Evolutionary conservation across 2,113 vertebrate species (phyloP).

Genomic region (Lichenostomus cassidix): DNA sequence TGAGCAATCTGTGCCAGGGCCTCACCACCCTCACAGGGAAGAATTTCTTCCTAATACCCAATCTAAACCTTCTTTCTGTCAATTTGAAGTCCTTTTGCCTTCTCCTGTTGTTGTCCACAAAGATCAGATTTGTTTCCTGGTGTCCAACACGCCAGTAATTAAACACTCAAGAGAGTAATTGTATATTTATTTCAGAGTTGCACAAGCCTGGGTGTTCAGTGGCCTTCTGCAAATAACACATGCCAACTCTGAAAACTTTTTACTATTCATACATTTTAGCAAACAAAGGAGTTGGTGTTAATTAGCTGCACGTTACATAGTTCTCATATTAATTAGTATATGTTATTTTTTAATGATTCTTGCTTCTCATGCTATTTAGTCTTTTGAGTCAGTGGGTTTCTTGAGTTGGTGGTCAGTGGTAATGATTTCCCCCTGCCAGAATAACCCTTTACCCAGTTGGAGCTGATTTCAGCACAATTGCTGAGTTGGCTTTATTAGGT

Average conservation of each 20-base stretch:
- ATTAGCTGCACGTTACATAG: not conserved
- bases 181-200: not conserved
- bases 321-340: not conserved
- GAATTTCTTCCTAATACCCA: not conserved
- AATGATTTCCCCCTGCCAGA: not conserved
- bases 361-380: not conserved
- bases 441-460: not conserved
- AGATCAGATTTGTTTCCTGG: rapidly evolving
- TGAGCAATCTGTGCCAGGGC: not conserved
- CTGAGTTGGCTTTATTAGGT: not conserved
- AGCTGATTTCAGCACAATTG: not conserved
- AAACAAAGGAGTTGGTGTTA: not conserved
- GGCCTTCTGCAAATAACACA: not conserved
- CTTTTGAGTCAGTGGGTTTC: not conserved
- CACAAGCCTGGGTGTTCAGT: not conserved
- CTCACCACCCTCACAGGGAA: not conserved
- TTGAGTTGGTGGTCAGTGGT: not conserved
- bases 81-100: not conserved
- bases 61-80: not conserved
- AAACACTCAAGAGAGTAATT: not conserved
- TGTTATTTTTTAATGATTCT: not conserved
- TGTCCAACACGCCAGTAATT: not conserved
- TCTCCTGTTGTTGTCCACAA: not conserved
- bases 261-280: not conserved
- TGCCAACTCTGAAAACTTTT: not conserved